Base-by-base conservation (phyloP, 2,113 vertebrate genomes). In the Shinisaurus crocodilurus region DNA sequence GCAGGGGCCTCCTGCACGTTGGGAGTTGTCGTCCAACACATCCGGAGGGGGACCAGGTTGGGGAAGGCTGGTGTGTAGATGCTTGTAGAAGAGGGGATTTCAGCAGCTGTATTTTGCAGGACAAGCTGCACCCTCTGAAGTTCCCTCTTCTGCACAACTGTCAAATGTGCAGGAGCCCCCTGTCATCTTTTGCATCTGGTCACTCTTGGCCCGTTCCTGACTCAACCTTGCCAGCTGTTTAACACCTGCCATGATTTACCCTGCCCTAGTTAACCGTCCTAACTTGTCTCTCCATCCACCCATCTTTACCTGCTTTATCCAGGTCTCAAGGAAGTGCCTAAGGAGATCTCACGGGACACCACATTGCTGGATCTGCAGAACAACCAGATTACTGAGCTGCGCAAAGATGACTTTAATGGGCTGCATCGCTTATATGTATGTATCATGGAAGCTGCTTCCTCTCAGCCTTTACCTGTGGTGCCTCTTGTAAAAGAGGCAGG, bases 351-450 rank as follows among this genome's bases (percentile, higher is more conserved):
- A 0, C 91, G 82, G 3, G 98, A 99, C 95, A 99, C 98, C 74
- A 98, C 97, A n/a, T 97, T 99, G 91, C 96, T 99, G 95, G 98
- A 99, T 94, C 97, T 99, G 90, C 98, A 99, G 96, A 99, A 98
- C 96, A 99, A 99, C 89, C 97, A 93, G 45, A 98, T 99, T 94
- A 96, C 96, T 0, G 98, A 99, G 93, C 96, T 99, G 9, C 98
- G 97, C 77, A 98, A 98, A 93, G 96, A 98, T 32, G 98, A 98
- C 95, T 99, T 99, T 96, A 98, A 98, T 94, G 98, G 98, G 91
- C 98, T 99, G 3, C 95, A 95, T 69, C 97, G 98, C 92, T 96
- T 99, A 90, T 98, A 99, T 3, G 98, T 99, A 97, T 98, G 98
- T 69, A 82, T 27, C 43, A 27, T 6, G 54, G 72, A 32, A 82